Base-by-base conservation (phyloP, 2,113 vertebrate species). In the Aleadryas rufinucha region DNA sequence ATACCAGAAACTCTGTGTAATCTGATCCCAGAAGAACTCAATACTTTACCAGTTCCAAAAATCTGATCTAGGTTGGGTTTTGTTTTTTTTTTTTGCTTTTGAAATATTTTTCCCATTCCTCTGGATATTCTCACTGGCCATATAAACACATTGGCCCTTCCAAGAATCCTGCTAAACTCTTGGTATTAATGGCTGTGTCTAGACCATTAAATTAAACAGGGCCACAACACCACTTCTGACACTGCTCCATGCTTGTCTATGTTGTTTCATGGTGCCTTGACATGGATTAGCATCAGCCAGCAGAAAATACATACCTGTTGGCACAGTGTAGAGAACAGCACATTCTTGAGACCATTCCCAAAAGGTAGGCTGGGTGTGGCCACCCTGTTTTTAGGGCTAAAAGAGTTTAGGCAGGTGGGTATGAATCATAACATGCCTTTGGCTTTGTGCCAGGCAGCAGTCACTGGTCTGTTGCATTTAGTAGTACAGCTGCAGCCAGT, bases 341-440 rank as follows among this genome's bases (percentile, higher is more conserved):
- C 88, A 53, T 92, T 95, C 85, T 49, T 93, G 86, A 76, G 88
- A 66, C 22, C 20, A 71, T 92, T 93, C 93, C 93, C 93, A 95
- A 30, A 13, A 93, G 77, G 71, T 79, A 89, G 63, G 33, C 42
- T 63, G 93, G 94, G 95, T 89, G 95, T 66, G 92, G 56, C 60
- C 27, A 41, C 44, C 18, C 30, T 71, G 47, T 16, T 96, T 91
- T 97, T 71, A 64, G 84, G 77, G 74, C 9, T 27, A 66, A 77
- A 77, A 86, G 15, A 18, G 10, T 81, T 93, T 65, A 92, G 44
- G 75, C 72, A 31, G 82, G 31, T 75, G 91, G 39, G 16, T 78
- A 28, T 92, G 84, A 93, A 90, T 92, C 91, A 64, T 71, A 84
- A 75, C 44, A 52, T 71, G 72, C 39, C 60, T 84, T 33, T 93